Conservation (phyloP, 2,797 vertebrate genomes). For the Cossypha caffra region DNA sequence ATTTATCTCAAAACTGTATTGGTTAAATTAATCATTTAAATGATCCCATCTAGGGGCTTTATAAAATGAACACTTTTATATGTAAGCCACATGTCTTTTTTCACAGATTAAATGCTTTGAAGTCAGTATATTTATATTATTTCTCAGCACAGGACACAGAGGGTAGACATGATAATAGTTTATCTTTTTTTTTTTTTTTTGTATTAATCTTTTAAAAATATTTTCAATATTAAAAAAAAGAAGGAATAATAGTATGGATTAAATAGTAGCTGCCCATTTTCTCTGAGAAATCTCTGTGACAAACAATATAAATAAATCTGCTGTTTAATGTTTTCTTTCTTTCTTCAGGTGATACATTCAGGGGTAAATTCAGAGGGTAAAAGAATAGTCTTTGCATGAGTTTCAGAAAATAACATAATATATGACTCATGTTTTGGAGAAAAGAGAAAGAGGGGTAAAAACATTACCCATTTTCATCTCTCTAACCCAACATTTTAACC, state of each 20-base stretch:
- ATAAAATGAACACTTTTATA: background rate
- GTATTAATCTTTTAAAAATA: background rate
- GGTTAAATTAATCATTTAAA: constrained; percentile 38
- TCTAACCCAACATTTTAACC: background rate
- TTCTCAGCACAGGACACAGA: background rate
- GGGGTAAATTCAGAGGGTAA: background rate
- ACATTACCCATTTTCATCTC: background rate
- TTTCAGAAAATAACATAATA: background rate
- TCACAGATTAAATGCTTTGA: constrained; percentile 1
- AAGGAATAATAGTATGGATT: background rate
- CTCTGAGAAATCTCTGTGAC: background rate
- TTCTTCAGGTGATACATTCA: background rate
- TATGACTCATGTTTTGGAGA: background rate
- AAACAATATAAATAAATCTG: background rate
- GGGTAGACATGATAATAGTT: background rate
- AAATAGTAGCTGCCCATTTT: background rate
- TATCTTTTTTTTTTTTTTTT: background rate
- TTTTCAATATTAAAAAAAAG: background rate
- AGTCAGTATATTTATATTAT: background rate
- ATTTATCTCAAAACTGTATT: background rate
- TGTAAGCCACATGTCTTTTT: constrained; percentile 4
- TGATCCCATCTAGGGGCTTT: background rate
- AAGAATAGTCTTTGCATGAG: background rate
- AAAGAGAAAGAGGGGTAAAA: background rate
- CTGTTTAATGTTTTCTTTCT: background rate